These are phyloP conservation scores for Fragum whitleyi DNA, from an alignment of 2,888 invertebrate genomes.

Conservation along the genomic window DNA sequence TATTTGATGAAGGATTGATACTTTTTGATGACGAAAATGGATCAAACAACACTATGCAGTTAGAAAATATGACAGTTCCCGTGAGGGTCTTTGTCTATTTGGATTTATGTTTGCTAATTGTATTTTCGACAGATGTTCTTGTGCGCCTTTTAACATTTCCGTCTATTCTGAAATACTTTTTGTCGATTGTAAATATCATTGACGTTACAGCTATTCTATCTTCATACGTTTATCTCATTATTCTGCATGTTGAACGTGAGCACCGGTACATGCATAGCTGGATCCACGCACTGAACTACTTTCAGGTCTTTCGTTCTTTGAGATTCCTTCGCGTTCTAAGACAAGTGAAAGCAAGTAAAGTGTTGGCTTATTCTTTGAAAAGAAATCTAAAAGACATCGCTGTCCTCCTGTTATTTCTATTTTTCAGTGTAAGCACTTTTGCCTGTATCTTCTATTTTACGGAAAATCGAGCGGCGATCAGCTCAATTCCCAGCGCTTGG, in stretches of 20 bases:
- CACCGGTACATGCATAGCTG: constrained; percentile 44
- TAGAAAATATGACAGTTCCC: neutral
- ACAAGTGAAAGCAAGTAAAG: constrained; percentile 56
- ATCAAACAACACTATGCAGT: neutral
- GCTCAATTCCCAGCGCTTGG: constrained; percentile 59
- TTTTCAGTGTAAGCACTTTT: constrained; percentile 55
- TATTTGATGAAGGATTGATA: neutral
- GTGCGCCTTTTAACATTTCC: constrained; percentile 56
- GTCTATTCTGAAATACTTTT: constrained; percentile 40
- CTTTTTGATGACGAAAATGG: neutral
- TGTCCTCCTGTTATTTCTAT: constrained; percentile 46
- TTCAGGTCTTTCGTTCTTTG: constrained; percentile 60
- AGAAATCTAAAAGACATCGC: constrained; percentile 54
- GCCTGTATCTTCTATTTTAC: constrained; percentile 60
- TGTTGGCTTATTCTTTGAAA: constrained; percentile 52
- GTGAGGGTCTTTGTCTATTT: constrained; percentile 37
- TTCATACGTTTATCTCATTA: constrained; percentile 34
- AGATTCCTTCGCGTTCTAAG: constrained; percentile 58
- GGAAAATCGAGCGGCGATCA: constrained; percentile 40
- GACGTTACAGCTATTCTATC: constrained; percentile 53
- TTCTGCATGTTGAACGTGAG: constrained; percentile 30
- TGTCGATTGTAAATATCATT: constrained; percentile 48
- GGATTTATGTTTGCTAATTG: constrained; percentile 33
- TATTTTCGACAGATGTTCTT: constrained; percentile 58
- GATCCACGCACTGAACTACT: constrained; percentile 47